Evolutionary conservation across 1,140 invertebrate species (phyloP).

Genomic region (Reticulitermes speratus): DNA sequence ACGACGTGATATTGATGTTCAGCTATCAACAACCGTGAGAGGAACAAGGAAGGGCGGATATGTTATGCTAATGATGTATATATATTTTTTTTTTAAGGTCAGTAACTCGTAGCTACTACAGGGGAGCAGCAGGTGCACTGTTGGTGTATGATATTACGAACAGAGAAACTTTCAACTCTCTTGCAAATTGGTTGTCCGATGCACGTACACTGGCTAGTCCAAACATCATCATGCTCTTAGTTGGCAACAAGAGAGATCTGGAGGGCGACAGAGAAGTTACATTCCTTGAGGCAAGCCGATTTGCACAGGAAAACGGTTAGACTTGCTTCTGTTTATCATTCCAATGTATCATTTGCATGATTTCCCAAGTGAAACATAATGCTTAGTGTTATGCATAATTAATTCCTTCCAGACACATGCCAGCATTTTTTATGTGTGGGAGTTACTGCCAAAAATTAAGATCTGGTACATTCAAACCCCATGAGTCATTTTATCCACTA

Average conservation of each 20-base stretch:
- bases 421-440: no score
- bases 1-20: not conserved
- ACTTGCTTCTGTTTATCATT: conserved; percentile 24
- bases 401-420: no score
- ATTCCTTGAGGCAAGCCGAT: conserved; percentile 76
- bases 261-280: conserved; percentile 76
- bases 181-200: conserved; percentile 81
- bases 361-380: no score
- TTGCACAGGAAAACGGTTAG: conserved; percentile 79
- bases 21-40: not conserved
- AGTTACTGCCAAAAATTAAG: no score
- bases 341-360: not conserved
- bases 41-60: not conserved
- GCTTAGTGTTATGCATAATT: no score
- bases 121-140: conserved; percentile 77
- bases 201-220: conserved; percentile 82
- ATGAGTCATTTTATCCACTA: no score
- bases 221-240: conserved; percentile 78
- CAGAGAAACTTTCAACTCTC: conserved; percentile 77
- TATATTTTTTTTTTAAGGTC: conserved; percentile 51
- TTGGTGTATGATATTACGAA: conserved; percentile 80
- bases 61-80: not conserved
- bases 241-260: conserved; percentile 82
- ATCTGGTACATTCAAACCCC: no score
- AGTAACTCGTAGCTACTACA: conserved; percentile 77